Percentiles rank a stretch among this genome's conserved stretches.
Evolutionary conservation across 2,888 invertebrate genomes (phyloP).

Genomic region (Archips xylosteana): DNA sequence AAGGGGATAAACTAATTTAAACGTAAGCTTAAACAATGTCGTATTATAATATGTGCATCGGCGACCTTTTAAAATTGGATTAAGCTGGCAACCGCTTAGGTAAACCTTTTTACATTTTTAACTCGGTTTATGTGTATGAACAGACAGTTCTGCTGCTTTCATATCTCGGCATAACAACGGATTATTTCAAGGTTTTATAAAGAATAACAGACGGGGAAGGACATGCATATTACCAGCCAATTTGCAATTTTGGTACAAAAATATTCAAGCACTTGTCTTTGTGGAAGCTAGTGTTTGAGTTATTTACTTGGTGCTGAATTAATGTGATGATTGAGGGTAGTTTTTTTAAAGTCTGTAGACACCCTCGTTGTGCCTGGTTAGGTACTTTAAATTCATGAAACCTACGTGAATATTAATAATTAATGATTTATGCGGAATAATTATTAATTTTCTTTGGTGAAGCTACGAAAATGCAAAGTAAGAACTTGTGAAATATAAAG

Average conservation of each 20-base stretch:
- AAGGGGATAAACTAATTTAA: conserved; percentile 85
- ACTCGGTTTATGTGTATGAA: conserved; percentile 15
- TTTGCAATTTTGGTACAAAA: conserved; percentile 73
- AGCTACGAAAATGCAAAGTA: conserved; percentile 21
- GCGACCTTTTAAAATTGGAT: conserved; percentile 79
- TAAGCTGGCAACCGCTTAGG: conserved; percentile 63
- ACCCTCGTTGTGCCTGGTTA: conserved; percentile 24
- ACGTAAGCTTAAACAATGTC: conserved; percentile 81
- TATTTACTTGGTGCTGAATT: conserved; percentile 45
- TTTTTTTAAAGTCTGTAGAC: conserved; percentile 30
- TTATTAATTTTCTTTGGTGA: conserved; percentile 3
- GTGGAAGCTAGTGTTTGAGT: conserved; percentile 58
- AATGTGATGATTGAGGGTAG: conserved; percentile 44
- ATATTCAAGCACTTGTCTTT: conserved; percentile 62
- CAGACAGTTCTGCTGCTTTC: conserved; percentile 4
- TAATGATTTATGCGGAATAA: conserved; percentile 39
- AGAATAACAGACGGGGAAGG: conserved; percentile 53
- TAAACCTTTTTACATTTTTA: conserved; percentile 49
- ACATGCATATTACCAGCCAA: conserved; percentile 79
- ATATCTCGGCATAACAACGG: conserved; percentile 19
- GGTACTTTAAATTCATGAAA: conserved; percentile 29
- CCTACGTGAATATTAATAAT: conserved; percentile 37
- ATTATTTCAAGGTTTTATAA: conserved; percentile 50
- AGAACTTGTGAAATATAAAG: conserved; percentile 44
- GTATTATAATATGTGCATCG: conserved; percentile 77